These are phyloP conservation scores for Drosophila funebris DNA, from an alignment of 1,140 invertebrate species.

Conservation along the genomic window DNA sequence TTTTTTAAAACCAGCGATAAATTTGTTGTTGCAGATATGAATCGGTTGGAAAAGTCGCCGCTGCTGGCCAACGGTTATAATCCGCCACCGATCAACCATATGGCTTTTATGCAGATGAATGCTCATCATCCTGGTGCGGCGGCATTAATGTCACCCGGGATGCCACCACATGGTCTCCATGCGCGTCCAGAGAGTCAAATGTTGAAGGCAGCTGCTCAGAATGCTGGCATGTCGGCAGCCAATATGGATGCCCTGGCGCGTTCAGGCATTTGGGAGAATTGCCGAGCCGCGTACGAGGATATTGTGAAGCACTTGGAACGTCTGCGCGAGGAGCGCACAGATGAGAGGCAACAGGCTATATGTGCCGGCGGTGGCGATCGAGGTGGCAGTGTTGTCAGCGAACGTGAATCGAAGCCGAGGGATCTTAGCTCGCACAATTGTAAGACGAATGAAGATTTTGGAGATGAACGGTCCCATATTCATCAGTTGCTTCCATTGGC, in stretches of 20 bases:
- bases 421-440: constrained; percentile 94
- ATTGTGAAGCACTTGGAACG: constrained; percentile 96
- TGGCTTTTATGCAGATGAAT: constrained; percentile 94
- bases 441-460: constrained; percentile 83
- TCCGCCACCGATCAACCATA: constrained; percentile 95
- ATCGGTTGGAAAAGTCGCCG: constrained; percentile 94
- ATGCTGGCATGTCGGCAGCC: constrained; percentile 86
- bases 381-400: constrained; percentile 85
- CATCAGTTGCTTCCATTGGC: constrained; percentile 18
- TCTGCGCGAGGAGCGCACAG: constrained; percentile 93
- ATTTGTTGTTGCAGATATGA: constrained; percentile 87
- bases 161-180: constrained; percentile 90
- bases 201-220: constrained; percentile 90
- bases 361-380: constrained; percentile 57
- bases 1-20: constrained; percentile 43
- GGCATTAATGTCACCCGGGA: constrained; percentile 93
- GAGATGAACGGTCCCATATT: not conserved
- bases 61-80: constrained; percentile 97
- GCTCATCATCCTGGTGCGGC: constrained; percentile 87
- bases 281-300: constrained; percentile 95
- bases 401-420: constrained; percentile 89
- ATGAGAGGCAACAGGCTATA: constrained; percentile 86
- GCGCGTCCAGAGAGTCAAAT: constrained; percentile 89
- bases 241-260: constrained; percentile 94
- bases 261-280: constrained; percentile 96